These are phyloP conservation scores for Aphyosemion australe DNA, from an alignment of 2,113 vertebrate genomes.

Conservation along the genomic window DNA sequence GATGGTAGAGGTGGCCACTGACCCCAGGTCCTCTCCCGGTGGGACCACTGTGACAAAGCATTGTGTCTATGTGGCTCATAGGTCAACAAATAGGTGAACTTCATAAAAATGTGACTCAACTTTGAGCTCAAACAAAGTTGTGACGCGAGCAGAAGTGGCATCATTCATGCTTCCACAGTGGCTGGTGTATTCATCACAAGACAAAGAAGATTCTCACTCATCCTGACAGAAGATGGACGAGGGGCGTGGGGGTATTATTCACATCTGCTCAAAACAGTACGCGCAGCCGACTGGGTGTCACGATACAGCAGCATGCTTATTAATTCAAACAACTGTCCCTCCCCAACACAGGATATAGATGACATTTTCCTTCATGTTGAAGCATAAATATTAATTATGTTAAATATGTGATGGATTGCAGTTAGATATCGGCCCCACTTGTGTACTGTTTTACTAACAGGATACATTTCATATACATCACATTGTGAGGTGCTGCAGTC, in stretches of 20 bases:
- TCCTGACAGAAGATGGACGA: constrained; percentile 76
- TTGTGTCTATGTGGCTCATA: neutral
- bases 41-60: no score
- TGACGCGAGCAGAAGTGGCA: constrained; percentile 44
- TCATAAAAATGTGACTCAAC: constrained; percentile 28
- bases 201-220: constrained; percentile 73
- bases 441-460: constrained; percentile 51
- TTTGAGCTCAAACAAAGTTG: constrained; percentile 43
- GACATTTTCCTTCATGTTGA: constrained; percentile 51
- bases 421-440: constrained; percentile 45
- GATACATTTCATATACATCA: constrained; percentile 31
- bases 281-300: constrained; percentile 71
- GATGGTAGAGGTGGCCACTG: no score
- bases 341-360: constrained; percentile 69
- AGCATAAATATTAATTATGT: constrained; percentile 74
- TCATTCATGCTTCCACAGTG: constrained; percentile 73
- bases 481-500: neutral
- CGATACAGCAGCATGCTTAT: constrained; percentile 65
- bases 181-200: constrained; percentile 76
- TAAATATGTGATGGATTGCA: constrained; percentile 66
- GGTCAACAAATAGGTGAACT: neutral
- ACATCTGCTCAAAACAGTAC: constrained; percentile 72
- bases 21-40: no score
- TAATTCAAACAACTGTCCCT: constrained; percentile 72
- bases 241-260: constrained; percentile 73